These are phyloP conservation scores for Emydoidea blandingii DNA, from an alignment of 2,797 vertebrate genomes.

Conservation along the genomic window DNA sequence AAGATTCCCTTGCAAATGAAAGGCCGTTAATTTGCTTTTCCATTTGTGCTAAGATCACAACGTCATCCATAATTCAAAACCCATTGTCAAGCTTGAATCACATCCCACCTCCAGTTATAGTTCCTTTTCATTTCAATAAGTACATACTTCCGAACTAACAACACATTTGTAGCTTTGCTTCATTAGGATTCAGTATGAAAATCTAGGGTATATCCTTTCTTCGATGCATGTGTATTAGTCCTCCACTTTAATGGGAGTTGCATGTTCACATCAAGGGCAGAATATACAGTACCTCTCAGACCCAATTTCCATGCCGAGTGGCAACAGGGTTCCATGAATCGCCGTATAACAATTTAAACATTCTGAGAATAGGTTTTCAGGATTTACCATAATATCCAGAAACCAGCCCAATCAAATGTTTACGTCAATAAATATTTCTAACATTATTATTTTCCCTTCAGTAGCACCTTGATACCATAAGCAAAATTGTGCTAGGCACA, in stretches of 20 bases:
- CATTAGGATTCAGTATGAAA: conserved; percentile 37
- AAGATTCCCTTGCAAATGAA: conserved; percentile 36
- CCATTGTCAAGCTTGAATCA: neutral
- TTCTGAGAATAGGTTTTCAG: neutral
- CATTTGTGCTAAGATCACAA: conserved; percentile 18
- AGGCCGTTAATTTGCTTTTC: conserved; percentile 32
- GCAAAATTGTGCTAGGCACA: neutral
- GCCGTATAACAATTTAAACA: neutral
- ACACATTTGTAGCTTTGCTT: neutral
- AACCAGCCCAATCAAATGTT: neutral
- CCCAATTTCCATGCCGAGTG: neutral
- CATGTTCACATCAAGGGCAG: conserved; percentile 37
- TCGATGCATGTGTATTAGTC: conserved; percentile 4
- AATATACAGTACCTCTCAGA: conserved; percentile 24
- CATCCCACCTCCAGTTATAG: conserved; percentile 23
- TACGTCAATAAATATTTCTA: neutral
- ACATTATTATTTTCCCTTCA: neutral
- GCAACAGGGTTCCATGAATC: neutral
- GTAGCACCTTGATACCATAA: neutral
- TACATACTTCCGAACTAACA: conserved; percentile 29
- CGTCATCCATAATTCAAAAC: conserved; percentile 44
- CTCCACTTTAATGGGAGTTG: conserved; percentile 18
- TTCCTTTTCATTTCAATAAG: conserved; percentile 33
- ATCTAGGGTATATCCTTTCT: neutral
- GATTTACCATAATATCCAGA: neutral